Conservation (phyloP, 2,888 invertebrate genomes). For the Empis stercorea region DNA sequence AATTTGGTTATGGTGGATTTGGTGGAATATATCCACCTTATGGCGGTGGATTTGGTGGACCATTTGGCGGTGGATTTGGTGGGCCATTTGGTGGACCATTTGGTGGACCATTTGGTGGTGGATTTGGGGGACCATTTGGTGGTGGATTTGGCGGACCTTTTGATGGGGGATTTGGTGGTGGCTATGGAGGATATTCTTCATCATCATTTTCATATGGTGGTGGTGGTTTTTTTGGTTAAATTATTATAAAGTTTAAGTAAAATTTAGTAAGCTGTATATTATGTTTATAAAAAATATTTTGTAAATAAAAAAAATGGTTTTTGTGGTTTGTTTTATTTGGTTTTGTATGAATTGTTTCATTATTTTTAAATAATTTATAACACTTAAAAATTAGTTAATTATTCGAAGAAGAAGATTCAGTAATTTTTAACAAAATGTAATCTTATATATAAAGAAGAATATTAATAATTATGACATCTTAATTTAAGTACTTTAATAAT, state of each 20-base stretch:
- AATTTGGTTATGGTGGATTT: slow-evolving; percentile 4
- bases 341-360: no score
- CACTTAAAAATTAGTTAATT: no score
- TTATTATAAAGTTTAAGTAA: not conserved
- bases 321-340: no score
- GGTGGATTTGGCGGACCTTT: not conserved
- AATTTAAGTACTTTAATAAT: no score
- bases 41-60: not conserved
- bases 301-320: no score
- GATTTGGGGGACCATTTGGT: not conserved
- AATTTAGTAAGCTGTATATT: no score
- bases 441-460: no score
- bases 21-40: not conserved
- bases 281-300: no score
- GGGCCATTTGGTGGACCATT: not conserved
- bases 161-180: not conserved
- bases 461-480: no score
- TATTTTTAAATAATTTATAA: no score
- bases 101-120: not conserved
- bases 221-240: slow-evolving; percentile 1
- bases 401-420: no score
- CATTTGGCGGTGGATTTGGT: not conserved
- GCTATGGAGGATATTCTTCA: not conserved
- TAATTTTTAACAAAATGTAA: no score
- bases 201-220: not conserved